phyloP scores from a whole-genome alignment of 1,140 invertebrate genomes.

The Pemphigus obesinymphae region DNA sequence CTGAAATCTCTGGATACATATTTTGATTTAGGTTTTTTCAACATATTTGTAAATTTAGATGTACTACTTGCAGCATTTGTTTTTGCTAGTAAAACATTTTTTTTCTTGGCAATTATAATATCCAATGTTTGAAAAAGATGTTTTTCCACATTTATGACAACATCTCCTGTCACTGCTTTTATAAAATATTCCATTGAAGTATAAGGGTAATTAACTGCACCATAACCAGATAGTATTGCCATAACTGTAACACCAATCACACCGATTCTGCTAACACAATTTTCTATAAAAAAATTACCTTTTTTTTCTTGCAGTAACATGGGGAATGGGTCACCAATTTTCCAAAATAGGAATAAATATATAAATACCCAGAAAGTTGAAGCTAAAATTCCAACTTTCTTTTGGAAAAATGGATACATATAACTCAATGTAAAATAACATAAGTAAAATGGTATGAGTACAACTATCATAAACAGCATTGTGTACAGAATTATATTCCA shows the following conservation, averaged over 20 bases:
- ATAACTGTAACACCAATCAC: slow-evolving; percentile 99
- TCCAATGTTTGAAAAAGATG: slow-evolving; percentile 92
- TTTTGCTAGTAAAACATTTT: slow-evolving; percentile 71
- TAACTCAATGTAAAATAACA: slow-evolving; percentile 91
- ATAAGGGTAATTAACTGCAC: slow-evolving; percentile 99
- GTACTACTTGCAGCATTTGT: slow-evolving; percentile 50
- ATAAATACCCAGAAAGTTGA: slow-evolving; percentile 80
- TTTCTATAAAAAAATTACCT: slow-evolving; percentile 90
- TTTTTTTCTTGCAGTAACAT: slow-evolving; percentile 84
- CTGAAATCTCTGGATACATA: slow-evolving; percentile 25
- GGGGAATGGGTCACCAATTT: slow-evolving; percentile 98
- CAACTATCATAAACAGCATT: slow-evolving; percentile 90
- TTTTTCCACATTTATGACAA: slow-evolving; percentile 84
- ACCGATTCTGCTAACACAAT: slow-evolving; percentile 91
- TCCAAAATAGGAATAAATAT: slow-evolving; percentile 97
- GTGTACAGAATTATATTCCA: slow-evolving; percentile 91
- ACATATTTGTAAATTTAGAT: slow-evolving; percentile 51
- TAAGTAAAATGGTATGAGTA: slow-evolving; percentile 95
- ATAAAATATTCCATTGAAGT: slow-evolving; percentile 99
- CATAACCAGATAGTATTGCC: slow-evolving; percentile 97
- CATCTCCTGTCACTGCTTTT: slow-evolving; percentile 80
- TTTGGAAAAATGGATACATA: slow-evolving; percentile 75
- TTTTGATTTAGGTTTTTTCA: slow-evolving; percentile 49
- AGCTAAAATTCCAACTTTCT: slow-evolving; percentile 75
- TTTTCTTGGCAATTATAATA: slow-evolving; percentile 95